Evolutionary conservation across 2,888 invertebrate species (phyloP).

Genomic region (Prosopocoilus inquinatus): DNA sequence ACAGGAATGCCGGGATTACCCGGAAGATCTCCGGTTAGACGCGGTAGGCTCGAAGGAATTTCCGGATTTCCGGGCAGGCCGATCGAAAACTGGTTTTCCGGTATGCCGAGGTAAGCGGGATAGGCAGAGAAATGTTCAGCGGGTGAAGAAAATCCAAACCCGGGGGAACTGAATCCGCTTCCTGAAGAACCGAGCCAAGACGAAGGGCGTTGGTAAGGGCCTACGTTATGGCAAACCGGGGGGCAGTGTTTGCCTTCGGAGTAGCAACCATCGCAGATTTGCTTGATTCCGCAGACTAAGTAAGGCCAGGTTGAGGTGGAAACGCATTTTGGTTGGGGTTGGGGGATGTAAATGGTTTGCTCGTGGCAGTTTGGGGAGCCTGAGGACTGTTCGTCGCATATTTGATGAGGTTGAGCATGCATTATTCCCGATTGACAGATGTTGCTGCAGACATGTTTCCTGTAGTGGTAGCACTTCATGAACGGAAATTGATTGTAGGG

Average conservation of each 20-base stretch:
- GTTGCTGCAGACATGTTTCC: conserved; percentile 42
- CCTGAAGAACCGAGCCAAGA: too few species aligned
- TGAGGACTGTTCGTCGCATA: conserved; percentile 27
- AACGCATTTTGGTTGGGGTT: conserved; percentile 44
- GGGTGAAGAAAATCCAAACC: too few species aligned
- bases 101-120: too few species aligned
- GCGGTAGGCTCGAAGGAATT: too few species aligned
- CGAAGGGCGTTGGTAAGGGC: too few species aligned
- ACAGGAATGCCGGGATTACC: too few species aligned
- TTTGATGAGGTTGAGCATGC: conserved; percentile 42
- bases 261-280: conserved; percentile 45
- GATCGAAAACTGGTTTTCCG: too few species aligned
- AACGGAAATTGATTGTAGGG: conserved; percentile 35
- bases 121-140: too few species aligned
- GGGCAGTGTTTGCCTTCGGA: not conserved
- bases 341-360: conserved; percentile 40
- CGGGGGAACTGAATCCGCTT: too few species aligned
- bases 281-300: conserved; percentile 37
- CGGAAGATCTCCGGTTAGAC: too few species aligned
- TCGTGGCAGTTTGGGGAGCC: conserved; percentile 35
- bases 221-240: too few species aligned
- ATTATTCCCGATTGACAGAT: conserved; percentile 43
- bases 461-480: conserved; percentile 43
- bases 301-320: conserved; percentile 47
- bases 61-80: too few species aligned